Conservation (phyloP, 1,140 invertebrate species). For the Achroia grisella region DNA sequence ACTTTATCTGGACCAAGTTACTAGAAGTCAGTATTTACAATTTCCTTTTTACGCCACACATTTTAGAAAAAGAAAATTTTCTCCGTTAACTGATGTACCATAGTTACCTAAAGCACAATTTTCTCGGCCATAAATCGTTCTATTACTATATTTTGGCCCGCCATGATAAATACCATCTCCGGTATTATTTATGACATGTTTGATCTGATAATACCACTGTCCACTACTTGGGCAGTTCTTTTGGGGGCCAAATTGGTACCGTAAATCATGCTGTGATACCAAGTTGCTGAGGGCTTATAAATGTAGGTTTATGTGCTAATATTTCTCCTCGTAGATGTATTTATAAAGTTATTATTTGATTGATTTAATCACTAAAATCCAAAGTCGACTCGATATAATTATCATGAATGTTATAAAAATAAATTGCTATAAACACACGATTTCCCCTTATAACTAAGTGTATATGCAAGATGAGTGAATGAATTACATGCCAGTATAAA, state of each 20-base stretch:
- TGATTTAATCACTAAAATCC: too few relatives aligned
- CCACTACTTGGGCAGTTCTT: slow-evolving; percentile 47
- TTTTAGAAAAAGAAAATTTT: slow-evolving; percentile 3
- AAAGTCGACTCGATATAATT: too few relatives aligned
- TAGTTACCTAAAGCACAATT: slow-evolving; percentile 6
- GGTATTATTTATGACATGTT: slow-evolving; percentile 58
- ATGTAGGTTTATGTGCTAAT: not conserved
- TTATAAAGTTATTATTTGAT: too few relatives aligned
- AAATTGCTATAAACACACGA: too few relatives aligned
- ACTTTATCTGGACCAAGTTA: too few relatives aligned
- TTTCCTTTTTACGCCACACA: not conserved
- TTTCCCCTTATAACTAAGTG: too few relatives aligned
- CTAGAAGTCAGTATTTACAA: too few relatives aligned
- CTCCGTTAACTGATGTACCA: not conserved
- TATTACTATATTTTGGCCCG: slow-evolving; percentile 43
- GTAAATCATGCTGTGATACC: slow-evolving; percentile 43
- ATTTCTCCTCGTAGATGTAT: not conserved
- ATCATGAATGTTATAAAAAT: too few relatives aligned
- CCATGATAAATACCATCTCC: slow-evolving; percentile 56
- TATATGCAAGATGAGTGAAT: too few relatives aligned
- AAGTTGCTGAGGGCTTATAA: not conserved
- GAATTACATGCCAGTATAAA: too few relatives aligned
- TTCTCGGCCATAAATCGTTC: slow-evolving; percentile 39
- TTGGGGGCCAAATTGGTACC: slow-evolving; percentile 50
- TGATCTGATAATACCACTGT: slow-evolving; percentile 61